A percentile compares a stretch with the other conserved stretches of the same genome.
Evolutionary conservation across 2,113 vertebrate species (phyloP).

Genomic region (Rattus norvegicus): GRCr8 NC_086031.1:104115501-104116000

Average conservation of each 20-base stretch:
- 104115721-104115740: not conserved
- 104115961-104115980: slow-evolving; percentile 53
- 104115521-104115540: not conserved
- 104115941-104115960: slow-evolving; percentile 28
- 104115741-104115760: too few relatives aligned
- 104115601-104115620: not conserved
- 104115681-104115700: not conserved
- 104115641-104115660: not conserved
- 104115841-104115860: not conserved
- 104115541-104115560: not conserved
- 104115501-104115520: not conserved
- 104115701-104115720: not conserved
- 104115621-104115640: not conserved
- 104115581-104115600: not conserved
- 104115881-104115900: not conserved
- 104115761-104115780: not conserved
- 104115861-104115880: not conserved
- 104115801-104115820: not conserved
- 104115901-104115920: slow-evolving; percentile 3
- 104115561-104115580: not conserved
- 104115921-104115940: not conserved
- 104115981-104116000: slow-evolving; percentile 73
- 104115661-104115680: too few relatives aligned
- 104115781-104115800: not conserved
- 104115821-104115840: not conserved